These are phyloP conservation scores for Onchidella celtica DNA, from an alignment of 2,888 invertebrate species.

Conservation along the genomic window DNA sequence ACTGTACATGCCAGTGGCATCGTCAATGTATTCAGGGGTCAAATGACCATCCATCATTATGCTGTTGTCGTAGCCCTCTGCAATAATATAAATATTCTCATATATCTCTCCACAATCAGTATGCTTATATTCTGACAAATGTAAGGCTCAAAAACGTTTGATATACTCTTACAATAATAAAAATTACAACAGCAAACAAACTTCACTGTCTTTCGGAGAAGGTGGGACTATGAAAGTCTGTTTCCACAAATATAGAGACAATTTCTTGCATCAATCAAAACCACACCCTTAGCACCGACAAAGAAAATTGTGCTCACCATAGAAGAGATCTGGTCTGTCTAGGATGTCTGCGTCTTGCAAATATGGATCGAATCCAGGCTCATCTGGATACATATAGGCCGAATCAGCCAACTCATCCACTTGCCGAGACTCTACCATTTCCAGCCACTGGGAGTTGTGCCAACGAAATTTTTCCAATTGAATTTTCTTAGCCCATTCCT, in stretches of 20 bases:
- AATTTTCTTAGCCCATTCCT: conserved; percentile 95
- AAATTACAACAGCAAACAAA: too few species aligned
- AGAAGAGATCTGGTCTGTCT: conserved; percentile 78
- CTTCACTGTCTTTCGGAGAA: too few species aligned
- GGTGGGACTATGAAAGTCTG: too few species aligned
- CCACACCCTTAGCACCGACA: too few species aligned
- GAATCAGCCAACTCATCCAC: conserved; percentile 73
- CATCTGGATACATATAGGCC: conserved; percentile 76
- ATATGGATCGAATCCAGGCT: conserved; percentile 74
- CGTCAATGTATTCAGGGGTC: conserved; percentile 77
- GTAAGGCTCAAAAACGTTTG: too few species aligned
- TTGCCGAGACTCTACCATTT: conserved; percentile 89
- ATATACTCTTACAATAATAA: too few species aligned
- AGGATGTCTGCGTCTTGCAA: conserved; percentile 79
- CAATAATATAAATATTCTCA: background rate
- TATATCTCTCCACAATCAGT: too few species aligned
- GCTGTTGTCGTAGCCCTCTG: conserved; percentile 76
- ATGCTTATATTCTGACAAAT: too few species aligned
- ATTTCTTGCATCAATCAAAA: too few species aligned
- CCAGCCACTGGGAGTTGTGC: conserved; percentile 98
- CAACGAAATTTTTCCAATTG: conserved; percentile 97
- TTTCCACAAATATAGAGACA: too few species aligned
- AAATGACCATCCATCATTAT: conserved; percentile 77
- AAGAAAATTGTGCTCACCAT: too few species aligned
- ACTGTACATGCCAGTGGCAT: conserved; percentile 73